Evolutionary conservation across 2,113 vertebrate species (phyloP), one percentile per base, ranked within the genome.

Genomic region (Apodemus sylvaticus): DNA sequence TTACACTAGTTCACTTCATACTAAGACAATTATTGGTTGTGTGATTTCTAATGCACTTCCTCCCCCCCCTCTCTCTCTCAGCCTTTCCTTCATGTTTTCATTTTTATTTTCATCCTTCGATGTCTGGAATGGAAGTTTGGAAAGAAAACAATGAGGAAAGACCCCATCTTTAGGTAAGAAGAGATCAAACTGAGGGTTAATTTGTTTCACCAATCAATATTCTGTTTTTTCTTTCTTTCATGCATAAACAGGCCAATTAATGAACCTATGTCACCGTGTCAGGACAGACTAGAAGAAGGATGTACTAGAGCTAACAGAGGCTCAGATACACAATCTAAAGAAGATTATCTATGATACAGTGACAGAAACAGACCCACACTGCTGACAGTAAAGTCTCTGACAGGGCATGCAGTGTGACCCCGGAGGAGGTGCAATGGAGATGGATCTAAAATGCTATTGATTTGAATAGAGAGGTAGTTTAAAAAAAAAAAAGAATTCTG

Each of bases 71-170:
- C 66, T 68, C n/a, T n/a, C 64, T 68, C 64, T 79, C 86, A 99
- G 99, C 99, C 99, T 0, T 98, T 98, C 4, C 96, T 99, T 64
- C 99, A 99, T 96, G 98, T 98, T 96, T 96, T 99, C 93, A n/a
- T 99, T 92, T 98, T 99, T 94, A 97, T 99, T 1, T 98, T 98
- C 88, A 96, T 98, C 71, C 98, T 99, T 4, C 98, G 99, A 31
- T 99, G 98, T 98, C 97, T 99, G 96, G 99, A 99, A 98, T 98
- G 98, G 94, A 98, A 94, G 7, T 98, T 98, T 83, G 98, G 99
- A 95, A 98, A 98, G n/a, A 98, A 97, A 96, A 97, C 97, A 0
- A 96, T 98, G 98, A 99, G 98, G 97, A 98, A 91, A 22, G 99
- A 99, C 94, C 98, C 98, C 76, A 86, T 99, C 74, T 99, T 99